Percentiles rank a stretch among this genome's conserved stretches.
Conservation (phyloP, 2,888 invertebrate species). For the Microplitis deprimator region DNA sequence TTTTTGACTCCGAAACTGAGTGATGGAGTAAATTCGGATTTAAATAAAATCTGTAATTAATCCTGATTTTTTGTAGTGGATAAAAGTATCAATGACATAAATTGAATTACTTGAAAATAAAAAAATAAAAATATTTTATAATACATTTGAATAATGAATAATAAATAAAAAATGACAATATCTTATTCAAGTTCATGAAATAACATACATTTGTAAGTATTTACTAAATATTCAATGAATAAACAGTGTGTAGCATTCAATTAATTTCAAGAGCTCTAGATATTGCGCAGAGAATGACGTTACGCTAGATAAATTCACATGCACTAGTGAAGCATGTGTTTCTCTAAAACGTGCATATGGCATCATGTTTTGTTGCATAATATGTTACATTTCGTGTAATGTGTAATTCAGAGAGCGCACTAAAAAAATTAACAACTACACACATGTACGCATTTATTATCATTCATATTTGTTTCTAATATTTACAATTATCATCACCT, state of each 20-base stretch:
- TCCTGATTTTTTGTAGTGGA: too few relatives aligned
- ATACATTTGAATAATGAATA: background rate
- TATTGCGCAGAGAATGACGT: slow-evolving; percentile 1
- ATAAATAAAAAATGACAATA: background rate
- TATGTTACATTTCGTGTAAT: background rate
- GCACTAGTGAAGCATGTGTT: background rate
- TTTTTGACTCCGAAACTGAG: too few relatives aligned
- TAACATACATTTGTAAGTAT: background rate
- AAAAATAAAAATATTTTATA: background rate
- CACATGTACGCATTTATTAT: background rate
- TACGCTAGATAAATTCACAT: slow-evolving; percentile 1
- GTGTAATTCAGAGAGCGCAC: background rate
- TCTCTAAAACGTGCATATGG: background rate
- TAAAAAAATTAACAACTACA: background rate
- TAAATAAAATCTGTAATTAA: too few relatives aligned
- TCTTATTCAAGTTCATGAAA: background rate
- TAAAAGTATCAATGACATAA: background rate
- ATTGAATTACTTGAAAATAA: background rate
- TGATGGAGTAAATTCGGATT: too few relatives aligned
- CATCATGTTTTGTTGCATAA: background rate
- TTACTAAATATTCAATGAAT: background rate
- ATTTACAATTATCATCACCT: background rate
- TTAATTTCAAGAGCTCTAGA: slow-evolving; percentile 1
- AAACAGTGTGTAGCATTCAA: background rate
- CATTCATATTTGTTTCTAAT: background rate